Evolutionary conservation across 2,888 invertebrate genomes (phyloP).

Genomic region (Agonopterix subpropinquella): DNA sequence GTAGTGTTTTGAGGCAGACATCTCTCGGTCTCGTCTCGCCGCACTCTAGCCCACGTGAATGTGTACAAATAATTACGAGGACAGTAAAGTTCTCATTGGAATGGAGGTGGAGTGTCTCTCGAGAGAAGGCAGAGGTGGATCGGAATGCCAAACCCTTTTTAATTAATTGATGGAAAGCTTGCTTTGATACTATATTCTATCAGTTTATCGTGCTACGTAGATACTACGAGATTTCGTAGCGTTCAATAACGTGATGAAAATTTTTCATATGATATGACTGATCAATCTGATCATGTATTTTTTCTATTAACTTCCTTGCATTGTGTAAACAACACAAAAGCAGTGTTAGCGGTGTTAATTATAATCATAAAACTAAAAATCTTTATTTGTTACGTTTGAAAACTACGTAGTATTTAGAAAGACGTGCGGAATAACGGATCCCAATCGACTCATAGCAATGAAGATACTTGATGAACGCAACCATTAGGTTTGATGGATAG

Average conservation of each 20-base stretch:
- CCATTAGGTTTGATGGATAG: constrained; percentile 31
- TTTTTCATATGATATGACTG: no score
- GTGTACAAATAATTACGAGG: constrained; percentile 58
- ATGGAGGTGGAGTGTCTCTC: constrained; percentile 40
- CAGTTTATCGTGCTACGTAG: constrained; percentile 9
- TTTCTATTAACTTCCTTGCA: no score
- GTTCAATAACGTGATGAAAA: no score
- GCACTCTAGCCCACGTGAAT: constrained; percentile 20
- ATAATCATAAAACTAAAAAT: no score
- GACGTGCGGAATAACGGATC: no score
- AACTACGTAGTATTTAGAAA: no score
- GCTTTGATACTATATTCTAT: neutral
- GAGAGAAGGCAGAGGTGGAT: constrained; percentile 13
- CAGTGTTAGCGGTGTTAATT: no score
- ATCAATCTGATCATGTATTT: no score
- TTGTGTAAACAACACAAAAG: no score
- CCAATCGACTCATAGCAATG: constrained; percentile 5
- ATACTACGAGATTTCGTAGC: neutral
- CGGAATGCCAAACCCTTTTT: constrained; percentile 6
- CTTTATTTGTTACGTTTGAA: no score
- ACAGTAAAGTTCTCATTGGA: constrained; percentile 48
- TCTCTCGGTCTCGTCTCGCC: constrained; percentile 35
- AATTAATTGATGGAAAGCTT: neutral
- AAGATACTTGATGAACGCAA: constrained; percentile 12
- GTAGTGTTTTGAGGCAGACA: constrained; percentile 44